phyloP scores from a whole-genome alignment of 2,113 vertebrate genomes.

The Pituophis catenifer region DNA sequence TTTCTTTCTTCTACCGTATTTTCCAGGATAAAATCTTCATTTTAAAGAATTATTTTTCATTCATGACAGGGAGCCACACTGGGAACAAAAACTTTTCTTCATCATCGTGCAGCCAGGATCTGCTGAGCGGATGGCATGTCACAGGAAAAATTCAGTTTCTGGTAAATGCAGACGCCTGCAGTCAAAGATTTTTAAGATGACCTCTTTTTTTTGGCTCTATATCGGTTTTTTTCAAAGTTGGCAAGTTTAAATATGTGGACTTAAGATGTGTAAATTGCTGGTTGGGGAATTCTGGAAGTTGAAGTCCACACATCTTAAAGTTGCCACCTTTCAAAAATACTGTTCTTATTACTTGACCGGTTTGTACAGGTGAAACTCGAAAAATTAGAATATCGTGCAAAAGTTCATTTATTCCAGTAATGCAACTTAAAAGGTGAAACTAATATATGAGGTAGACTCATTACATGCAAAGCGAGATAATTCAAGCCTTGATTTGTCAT shows the following conservation, averaged over 20 bases:
- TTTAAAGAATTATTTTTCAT: constrained; percentile 11
- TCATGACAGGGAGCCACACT: constrained; percentile 1
- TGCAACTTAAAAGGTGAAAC: too few relatives aligned
- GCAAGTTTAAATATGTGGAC: not conserved
- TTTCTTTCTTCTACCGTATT: not conserved
- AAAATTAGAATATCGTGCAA: too few relatives aligned
- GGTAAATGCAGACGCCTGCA: not conserved
- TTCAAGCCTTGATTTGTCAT: too few relatives aligned
- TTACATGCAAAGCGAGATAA: too few relatives aligned
- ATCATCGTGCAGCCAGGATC: constrained; percentile 11
- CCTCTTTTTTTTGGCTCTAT: not conserved
- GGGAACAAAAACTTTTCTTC: constrained; percentile 15
- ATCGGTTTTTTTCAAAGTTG: not conserved
- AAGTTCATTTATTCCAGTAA: too few relatives aligned
- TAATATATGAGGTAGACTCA: too few relatives aligned
- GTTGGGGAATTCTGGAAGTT: not conserved
- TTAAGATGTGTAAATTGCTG: not conserved
- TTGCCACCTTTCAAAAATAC: not conserved
- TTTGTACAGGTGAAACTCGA: too few relatives aligned
- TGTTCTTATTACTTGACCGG: not conserved
- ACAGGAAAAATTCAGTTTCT: not conserved
- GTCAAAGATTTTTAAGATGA: not conserved
- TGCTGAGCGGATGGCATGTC: not conserved
- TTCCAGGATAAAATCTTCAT: constrained; percentile 6
- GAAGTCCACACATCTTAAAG: not conserved